phyloP scores from a whole-genome alignment of 2,113 vertebrate species.

The Lontra canadensis region DNA sequence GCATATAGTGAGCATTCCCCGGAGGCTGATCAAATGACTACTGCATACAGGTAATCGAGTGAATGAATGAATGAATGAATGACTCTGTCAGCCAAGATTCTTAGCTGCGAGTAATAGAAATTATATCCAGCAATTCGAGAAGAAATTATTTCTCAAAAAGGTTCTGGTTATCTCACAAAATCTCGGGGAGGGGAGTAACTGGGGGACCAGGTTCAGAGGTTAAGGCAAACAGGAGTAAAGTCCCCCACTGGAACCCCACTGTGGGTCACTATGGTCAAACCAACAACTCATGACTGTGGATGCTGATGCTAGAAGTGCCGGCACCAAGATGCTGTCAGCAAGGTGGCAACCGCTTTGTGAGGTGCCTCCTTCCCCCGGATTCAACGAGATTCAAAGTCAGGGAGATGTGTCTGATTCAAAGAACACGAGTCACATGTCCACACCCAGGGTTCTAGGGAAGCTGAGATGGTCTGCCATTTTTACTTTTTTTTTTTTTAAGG shows the following conservation, averaged over 20 bases:
- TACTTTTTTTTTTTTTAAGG: not conserved
- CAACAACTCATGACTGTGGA: not conserved
- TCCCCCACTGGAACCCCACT: not conserved
- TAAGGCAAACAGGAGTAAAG: not conserved
- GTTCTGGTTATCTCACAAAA: not conserved
- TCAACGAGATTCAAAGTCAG: not conserved
- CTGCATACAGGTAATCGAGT: not conserved
- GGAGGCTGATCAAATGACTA: not conserved
- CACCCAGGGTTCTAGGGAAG: not conserved
- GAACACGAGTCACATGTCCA: not conserved
- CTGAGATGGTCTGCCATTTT: not conserved
- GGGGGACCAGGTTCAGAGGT: not conserved
- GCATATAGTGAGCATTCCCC: not conserved
- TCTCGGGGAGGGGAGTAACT: not conserved
- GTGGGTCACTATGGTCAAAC: not conserved
- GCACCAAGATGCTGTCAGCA: not conserved
- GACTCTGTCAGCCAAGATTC: not conserved
- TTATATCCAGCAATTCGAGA: not conserved
- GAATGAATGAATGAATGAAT: not conserved
- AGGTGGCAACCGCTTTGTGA: not conserved
- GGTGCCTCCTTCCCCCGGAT: not conserved
- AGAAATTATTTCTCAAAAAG: not conserved
- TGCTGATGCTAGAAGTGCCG: not conserved
- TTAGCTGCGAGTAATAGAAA: not conserved
- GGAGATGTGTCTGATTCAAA: not conserved